Evolutionary conservation across 2,888 invertebrate species (phyloP).

Genomic region (Aphodius sticticus): DNA sequence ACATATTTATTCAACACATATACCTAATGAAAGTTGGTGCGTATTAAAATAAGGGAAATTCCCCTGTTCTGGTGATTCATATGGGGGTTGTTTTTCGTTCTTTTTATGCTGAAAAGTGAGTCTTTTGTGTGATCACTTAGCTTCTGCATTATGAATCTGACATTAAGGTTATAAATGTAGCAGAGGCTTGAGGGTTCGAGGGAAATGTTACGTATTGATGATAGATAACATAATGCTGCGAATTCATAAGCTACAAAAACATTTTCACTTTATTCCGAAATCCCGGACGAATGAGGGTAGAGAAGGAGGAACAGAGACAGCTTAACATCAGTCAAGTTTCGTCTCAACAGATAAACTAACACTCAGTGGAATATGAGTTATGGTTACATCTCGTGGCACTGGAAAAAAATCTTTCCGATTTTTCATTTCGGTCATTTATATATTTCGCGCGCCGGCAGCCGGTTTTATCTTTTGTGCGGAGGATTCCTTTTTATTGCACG

Average conservation of each 20-base stretch:
- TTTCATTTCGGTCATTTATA: slow-evolving; percentile 4
- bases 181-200: too few species aligned
- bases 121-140: neutral
- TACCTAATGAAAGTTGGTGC: too few species aligned
- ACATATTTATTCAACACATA: too few species aligned
- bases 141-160: neutral
- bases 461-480: neutral
- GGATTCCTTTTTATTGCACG: neutral
- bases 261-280: slow-evolving; percentile 4
- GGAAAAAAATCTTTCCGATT: neutral
- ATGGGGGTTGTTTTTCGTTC: neutral
- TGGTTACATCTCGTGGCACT: neutral
- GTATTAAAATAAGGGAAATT: too few species aligned
- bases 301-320: neutral
- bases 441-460: neutral
- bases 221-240: neutral
- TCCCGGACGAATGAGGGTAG: neutral
- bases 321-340: neutral
- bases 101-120: neutral
- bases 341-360: slow-evolving; percentile 4
- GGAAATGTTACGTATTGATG: neutral
- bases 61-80: neutral
- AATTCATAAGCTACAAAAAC: slow-evolving; percentile 4
- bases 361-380: slow-evolving; percentile 4
- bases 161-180: neutral